phyloP scores from a whole-genome alignment of 2,113 vertebrate species.

The Thunnus maccoyii region DNA sequence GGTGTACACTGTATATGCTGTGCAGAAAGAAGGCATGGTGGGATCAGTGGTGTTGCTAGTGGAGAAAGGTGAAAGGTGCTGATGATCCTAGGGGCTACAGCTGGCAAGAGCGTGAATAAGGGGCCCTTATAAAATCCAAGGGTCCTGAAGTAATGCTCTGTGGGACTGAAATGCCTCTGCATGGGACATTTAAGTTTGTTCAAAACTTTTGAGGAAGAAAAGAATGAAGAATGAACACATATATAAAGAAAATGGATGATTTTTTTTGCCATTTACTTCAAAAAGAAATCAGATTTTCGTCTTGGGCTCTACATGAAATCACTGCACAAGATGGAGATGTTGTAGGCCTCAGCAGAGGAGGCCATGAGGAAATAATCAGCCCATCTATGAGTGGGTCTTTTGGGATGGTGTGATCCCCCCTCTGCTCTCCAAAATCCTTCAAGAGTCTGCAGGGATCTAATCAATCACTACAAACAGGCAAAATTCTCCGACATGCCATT shows the following conservation, averaged over 20 bases:
- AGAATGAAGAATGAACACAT: background rate
- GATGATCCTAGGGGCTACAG: constrained; percentile 2
- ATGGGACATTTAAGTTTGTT: background rate
- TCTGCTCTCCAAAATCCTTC: constrained; percentile 46
- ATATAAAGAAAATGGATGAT: background rate
- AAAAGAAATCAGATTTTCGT: background rate
- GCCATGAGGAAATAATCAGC: constrained; percentile 76
- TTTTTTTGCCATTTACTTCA: background rate
- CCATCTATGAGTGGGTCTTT: constrained; percentile 61
- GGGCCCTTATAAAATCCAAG: background rate
- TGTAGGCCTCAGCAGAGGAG: constrained; percentile 43
- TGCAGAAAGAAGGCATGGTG: constrained; percentile 30
- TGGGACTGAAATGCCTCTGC: background rate
- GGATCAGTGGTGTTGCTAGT: constrained; percentile 7
- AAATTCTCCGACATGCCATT: constrained; percentile 45
- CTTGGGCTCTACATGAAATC: background rate
- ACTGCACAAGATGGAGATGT: constrained; percentile 31
- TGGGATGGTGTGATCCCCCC: constrained; percentile 42
- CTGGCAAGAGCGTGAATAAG: background rate
- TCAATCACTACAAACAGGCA: constrained; percentile 68
- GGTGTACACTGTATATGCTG: constrained; percentile 6
- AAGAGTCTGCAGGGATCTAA: constrained; percentile 65
- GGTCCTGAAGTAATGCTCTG: too few relatives aligned
- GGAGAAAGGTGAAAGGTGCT: background rate
- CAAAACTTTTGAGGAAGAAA: background rate